Conservation (phyloP, 2,113 vertebrate species). For the Aspidoscelis tigris region DNA sequence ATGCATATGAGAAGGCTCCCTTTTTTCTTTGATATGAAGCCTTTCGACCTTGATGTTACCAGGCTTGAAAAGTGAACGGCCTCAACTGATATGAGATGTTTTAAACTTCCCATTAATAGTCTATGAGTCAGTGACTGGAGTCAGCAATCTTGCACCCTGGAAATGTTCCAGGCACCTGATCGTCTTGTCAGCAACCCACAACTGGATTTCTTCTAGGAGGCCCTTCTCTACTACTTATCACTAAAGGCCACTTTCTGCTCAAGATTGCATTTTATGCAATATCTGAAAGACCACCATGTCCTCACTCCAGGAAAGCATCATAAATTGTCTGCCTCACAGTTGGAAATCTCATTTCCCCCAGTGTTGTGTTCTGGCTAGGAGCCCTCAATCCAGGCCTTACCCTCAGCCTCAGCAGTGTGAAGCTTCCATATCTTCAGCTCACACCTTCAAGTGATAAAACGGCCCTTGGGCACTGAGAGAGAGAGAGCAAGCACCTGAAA, state of each 20-base stretch:
- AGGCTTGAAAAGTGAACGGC: not conserved
- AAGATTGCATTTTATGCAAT: no score
- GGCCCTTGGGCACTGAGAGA: not conserved
- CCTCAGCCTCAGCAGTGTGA: not conserved
- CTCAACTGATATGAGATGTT: not conserved
- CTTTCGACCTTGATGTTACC: not conserved
- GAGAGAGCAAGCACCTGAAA: not conserved
- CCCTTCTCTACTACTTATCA: no score
- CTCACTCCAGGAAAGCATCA: no score
- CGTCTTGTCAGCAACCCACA: not conserved
- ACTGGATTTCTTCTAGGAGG: no score
- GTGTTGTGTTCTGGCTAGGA: no score
- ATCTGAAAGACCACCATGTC: no score
- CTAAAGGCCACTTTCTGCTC: no score
- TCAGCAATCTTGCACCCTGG: not conserved
- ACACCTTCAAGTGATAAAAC: not conserved
- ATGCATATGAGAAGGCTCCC: no score
- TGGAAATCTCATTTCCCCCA: no score
- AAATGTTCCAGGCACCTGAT: not conserved
- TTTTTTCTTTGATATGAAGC: not conserved
- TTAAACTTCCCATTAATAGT: not conserved
- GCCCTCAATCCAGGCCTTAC: not conserved
- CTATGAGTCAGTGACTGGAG: not conserved
- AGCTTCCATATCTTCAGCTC: no score
- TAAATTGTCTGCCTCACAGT: no score